Percentiles rank a stretch among this genome's conserved stretches.
These are phyloP conservation scores for Acanthiza pusilla DNA, from an alignment of 2,797 vertebrate species.

Conservation along the genomic window DNA sequence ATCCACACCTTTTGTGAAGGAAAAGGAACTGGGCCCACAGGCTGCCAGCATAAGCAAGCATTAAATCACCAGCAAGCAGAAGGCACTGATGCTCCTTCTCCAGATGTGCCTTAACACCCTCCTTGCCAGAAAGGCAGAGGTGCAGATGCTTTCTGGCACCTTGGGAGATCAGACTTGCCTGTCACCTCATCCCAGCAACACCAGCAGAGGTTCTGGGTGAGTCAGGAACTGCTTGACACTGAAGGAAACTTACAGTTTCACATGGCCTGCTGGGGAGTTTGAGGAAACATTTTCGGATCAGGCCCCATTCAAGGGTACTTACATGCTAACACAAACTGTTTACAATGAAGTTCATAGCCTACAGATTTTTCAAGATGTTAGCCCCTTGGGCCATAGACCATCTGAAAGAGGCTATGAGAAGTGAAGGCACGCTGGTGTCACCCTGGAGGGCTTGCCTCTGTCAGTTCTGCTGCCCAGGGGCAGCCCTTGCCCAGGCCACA, in stretches of 20 bases:
- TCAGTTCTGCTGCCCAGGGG: neutral
- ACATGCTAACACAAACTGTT: neutral
- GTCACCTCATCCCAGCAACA: neutral
- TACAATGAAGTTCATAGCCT: neutral
- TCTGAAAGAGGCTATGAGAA: neutral
- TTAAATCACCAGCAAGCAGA: neutral
- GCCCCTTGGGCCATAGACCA: neutral
- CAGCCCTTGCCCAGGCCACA: neutral
- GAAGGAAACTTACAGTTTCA: neutral
- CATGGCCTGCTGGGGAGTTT: neutral
- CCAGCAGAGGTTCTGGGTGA: neutral
- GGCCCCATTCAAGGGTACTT: neutral
- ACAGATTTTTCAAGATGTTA: neutral
- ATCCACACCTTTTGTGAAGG: neutral
- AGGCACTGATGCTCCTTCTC: neutral
- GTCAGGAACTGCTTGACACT: neutral
- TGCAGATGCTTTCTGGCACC: neutral
- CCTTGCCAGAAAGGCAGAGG: neutral
- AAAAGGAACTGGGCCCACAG: neutral
- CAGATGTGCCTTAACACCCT: rapidly evolving
- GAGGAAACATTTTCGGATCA: neutral
- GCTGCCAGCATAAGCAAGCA: neutral
- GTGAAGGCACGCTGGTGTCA: neutral
- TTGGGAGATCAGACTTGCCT: neutral
- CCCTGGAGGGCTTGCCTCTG: neutral